phyloP scores from a whole-genome alignment of 2,888 invertebrate species.

The Cryptops parisi region DNA sequence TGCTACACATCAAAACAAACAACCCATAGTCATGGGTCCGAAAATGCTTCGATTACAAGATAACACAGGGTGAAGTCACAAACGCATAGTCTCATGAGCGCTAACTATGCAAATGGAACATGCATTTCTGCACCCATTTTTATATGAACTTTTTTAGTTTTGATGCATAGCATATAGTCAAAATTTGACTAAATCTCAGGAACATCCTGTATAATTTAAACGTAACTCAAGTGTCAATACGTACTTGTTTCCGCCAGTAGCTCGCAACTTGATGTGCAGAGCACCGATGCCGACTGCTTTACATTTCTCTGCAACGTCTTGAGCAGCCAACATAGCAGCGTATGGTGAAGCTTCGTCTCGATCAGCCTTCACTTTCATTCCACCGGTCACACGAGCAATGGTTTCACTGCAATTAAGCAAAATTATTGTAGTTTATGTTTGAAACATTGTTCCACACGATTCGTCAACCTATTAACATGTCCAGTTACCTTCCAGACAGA shows the following conservation, averaged over 20 bases:
- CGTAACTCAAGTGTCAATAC: not conserved
- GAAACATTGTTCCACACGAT: not conserved
- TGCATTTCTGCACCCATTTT: too few relatives aligned
- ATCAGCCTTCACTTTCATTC: slow-evolving; percentile 99
- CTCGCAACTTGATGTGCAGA: slow-evolving; percentile 93
- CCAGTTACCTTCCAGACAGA: slow-evolving; percentile 67
- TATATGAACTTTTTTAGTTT: too few relatives aligned
- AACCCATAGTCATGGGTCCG: too few relatives aligned
- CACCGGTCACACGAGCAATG: slow-evolving; percentile 75
- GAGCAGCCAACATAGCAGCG: slow-evolving; percentile 99
- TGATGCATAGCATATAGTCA: too few relatives aligned
- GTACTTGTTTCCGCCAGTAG: slow-evolving; percentile 82
- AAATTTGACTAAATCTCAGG: too few relatives aligned
- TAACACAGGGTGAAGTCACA: too few relatives aligned
- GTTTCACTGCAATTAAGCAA: slow-evolving; percentile 36
- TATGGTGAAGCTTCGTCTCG: slow-evolving; percentile 99
- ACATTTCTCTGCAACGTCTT: slow-evolving; percentile 99
- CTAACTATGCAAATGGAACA: too few relatives aligned
- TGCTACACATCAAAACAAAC: too few relatives aligned
- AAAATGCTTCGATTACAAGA: too few relatives aligned
- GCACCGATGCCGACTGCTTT: slow-evolving; percentile 94
- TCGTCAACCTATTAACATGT: not conserved
- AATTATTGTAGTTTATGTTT: not conserved
- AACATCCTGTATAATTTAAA: not conserved
- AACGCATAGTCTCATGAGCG: too few relatives aligned